phyloP scores from a whole-genome alignment of 2,113 vertebrate genomes.

The Tonatia bakeri region DNA sequence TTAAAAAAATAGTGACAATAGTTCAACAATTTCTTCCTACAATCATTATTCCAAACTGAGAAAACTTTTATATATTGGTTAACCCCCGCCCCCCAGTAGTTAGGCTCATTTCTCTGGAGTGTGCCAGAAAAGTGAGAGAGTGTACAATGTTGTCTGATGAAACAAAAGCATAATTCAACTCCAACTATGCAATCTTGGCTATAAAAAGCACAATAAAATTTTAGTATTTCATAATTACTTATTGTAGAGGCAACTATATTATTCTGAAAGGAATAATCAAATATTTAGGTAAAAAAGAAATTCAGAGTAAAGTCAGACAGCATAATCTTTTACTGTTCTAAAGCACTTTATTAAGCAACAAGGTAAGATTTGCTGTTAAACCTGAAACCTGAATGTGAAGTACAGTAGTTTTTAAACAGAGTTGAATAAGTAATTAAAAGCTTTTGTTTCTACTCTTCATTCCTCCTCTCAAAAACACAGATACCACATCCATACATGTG shows the following conservation, averaged over 20 bases:
- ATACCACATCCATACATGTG: neutral
- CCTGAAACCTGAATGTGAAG: constrained; percentile 12
- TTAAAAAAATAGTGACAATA: constrained; percentile 58
- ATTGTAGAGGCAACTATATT: constrained; percentile 2
- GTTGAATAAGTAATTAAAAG: constrained; percentile 26
- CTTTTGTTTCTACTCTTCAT: constrained; percentile 20
- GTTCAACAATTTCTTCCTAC: neutral
- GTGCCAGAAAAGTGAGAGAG: neutral
- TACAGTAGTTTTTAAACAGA: neutral
- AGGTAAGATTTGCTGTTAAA: constrained; percentile 1
- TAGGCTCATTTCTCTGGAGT: constrained; percentile 12
- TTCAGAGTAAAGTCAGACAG: neutral
- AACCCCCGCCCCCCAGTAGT: neutral
- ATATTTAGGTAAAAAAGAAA: neutral
- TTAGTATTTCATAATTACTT: constrained; percentile 32
- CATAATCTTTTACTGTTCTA: neutral
- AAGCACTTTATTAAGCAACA: constrained; percentile 13
- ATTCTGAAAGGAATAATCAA: neutral
- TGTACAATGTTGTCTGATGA: neutral
- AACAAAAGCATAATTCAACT: neutral
- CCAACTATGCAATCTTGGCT: neutral
- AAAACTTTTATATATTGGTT: constrained; percentile 28
- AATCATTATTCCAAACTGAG: neutral
- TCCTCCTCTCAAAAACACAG: constrained; percentile 36
- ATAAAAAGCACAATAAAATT: neutral